Evolutionary conservation across 2,797 vertebrate genomes (phyloP), one percentile per base, ranked within the genome.

Genomic region (Molothrus aeneus): DNA sequence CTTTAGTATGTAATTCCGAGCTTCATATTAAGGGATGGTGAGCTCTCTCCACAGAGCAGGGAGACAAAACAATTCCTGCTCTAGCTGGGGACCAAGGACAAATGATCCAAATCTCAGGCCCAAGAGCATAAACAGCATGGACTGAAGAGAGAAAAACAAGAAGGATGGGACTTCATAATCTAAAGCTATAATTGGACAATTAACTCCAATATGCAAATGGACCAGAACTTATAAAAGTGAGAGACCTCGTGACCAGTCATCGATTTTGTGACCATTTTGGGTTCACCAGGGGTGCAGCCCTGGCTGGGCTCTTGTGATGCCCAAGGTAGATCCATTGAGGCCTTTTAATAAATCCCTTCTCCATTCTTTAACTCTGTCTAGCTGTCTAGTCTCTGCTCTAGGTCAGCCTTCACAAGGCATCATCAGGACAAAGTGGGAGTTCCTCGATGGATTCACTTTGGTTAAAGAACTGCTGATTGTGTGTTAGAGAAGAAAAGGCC

Each of bases 191-290:
- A 60, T 2, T 38, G 36, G 26, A 19, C 59, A 28, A 38, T 60
- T 19, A 60, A 38, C 17, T 38, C 17, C 36, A 60, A 28, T 14
- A 38, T 60, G 36, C 59, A 60, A 60, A 19, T 60, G 57, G 25
- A 60, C 2, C 25, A 38, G 34, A 60, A 60, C 17, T 28, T 38
- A 28, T 13, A 19, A 28, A 36, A 60, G 17, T 13, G 57, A 5
- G 34, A 26, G 34, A 38, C 25, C 57, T 2, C 0, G 0, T 60
- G 57, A 38, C 17, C 1, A 2, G 17, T 18, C 0, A 1, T 60
- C 11, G 4, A 11, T 38, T 59, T 60, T 60, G 34, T 60, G 57
- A 13, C 57, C 34, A 38, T 60, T 60, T 28, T 60, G 25, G 11
- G 5, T 38, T 38, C 11, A 13, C 19, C 6, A 3, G 18, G 34